Percentiles rank a stretch among this genome's conserved stretches.
These are phyloP conservation scores for Hemitrygon akajei DNA, from an alignment of 2,797 vertebrate genomes.

Conservation along the genomic window DNA sequence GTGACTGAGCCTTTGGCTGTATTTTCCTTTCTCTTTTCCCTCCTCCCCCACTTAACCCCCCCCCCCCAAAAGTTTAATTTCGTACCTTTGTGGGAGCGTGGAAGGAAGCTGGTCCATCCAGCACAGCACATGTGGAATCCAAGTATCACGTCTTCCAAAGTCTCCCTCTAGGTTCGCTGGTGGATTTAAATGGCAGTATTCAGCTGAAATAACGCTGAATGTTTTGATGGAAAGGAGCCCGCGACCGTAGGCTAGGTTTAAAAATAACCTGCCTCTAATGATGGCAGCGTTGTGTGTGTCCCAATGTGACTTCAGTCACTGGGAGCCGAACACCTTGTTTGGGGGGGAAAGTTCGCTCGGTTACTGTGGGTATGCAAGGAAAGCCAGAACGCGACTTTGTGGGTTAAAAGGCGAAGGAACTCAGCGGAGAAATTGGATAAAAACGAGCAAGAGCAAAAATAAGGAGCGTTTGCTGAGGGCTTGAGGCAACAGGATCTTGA, in stretches of 20 bases:
- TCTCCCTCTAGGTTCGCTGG: constrained; percentile 19
- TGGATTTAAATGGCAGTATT: constrained; percentile 35
- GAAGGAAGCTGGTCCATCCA: constrained; percentile 16
- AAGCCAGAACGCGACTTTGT: neutral
- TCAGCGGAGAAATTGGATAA: neutral
- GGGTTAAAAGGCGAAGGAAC: neutral
- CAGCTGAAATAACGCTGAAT: constrained; percentile 34
- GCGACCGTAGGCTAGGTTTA: constrained; percentile 34
- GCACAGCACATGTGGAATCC: constrained; percentile 25
- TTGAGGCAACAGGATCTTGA: neutral
- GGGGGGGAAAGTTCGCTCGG: constrained; percentile 9
- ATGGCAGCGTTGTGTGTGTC: constrained; percentile 33
- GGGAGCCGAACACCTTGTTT: constrained; percentile 20
- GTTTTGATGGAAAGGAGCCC: constrained; percentile 35
- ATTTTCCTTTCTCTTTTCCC: constrained; percentile 36
- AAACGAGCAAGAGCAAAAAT: neutral
- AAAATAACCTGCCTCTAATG: constrained; percentile 34
- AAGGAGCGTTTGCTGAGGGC: neutral
- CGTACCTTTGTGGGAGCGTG: constrained; percentile 15
- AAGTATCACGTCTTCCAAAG: constrained; percentile 8
- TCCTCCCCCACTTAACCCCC: too few relatives aligned
- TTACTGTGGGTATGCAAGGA: neutral
- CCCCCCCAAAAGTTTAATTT: neutral
- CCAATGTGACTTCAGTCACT: constrained; percentile 33
- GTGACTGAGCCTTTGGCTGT: constrained; percentile 26